Base-by-base conservation (phyloP, 2,797 vertebrate genomes). In the Petrocephalus sullivani region DNA sequence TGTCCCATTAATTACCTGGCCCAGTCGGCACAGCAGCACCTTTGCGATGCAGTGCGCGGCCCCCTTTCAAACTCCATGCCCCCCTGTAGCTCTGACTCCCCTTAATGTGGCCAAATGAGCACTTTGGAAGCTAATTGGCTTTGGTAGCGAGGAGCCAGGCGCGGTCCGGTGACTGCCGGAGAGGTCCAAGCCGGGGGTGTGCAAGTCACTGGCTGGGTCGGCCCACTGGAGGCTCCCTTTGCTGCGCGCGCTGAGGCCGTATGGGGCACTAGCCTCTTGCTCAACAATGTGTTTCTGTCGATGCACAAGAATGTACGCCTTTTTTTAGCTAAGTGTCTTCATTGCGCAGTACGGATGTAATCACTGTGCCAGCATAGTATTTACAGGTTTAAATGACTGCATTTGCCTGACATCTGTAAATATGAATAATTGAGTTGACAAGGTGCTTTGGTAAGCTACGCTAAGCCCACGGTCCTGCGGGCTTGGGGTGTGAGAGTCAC, bases 1-100 rank as follows among this genome's bases (percentile, higher is more conserved):
- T 57, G 56, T 88, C 87, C 56, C 37, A 14, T 82, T 88, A 88
- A 88, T 88, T 60, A 60, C 8, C 10, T 28, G 19, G 33, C 16
- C 87, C 3, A 9, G 51, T 5, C 21, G 4, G 71, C 28, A 10
- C 3, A 51, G 51, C 1, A 49, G 21, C n/a, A n/a, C 54, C 21
- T 58, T 57, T 16, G 23, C 7, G 53, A 9, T 21, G 33, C 60
- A 56, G 21, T 21, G 6, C 4, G 7, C 37, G 19, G 19, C 54
- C 46, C 12, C 12, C 21, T 23, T 46, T 19, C 84, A 37, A 14
- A 60, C 49, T 86, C 53, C 85, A 41, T 41, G 21, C 21, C n/a
- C 16, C 21, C 23, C 46, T 41, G 57, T 46, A 23, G 1, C 21
- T 12, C 54, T 21, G 21, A n/a, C 33, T 58, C 49, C 37, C 10